Evolutionary conservation across 2,888 invertebrate genomes (phyloP), one percentile per base, ranked within the genome.

Genomic region (Stenichneumon culpator): DNA sequence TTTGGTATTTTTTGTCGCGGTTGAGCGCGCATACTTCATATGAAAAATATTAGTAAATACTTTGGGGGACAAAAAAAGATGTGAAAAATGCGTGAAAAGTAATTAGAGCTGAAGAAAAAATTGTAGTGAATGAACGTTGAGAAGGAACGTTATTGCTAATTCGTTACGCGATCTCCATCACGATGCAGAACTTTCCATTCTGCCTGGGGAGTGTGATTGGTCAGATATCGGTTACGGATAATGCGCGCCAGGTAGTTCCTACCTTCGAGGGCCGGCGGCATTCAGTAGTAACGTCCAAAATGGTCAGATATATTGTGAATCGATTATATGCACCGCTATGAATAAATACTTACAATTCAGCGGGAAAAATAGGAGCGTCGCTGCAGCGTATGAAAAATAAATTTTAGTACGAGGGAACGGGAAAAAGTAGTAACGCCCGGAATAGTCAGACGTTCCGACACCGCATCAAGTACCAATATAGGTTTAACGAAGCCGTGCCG

Each of bases 401-500:
- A 6, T 1, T 1, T 32, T 14, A 7, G 16, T 6, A 32, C 63
- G 1, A 0, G 32, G 3, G 4, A 11, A 32, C 32, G n/a, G 14
- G 28, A 32, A 6, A 7, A 7, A 63, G 63, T 63, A 63, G 63
- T 63, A 28, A 28, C n/a, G 39, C 1, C 14, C 39, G 4, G 16
- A 67, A 39, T 39, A 67, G 39, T 67, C 67, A 44, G 67, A 19
- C 63, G 63, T 6, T 9, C 7, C n/a, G 19, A 39, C 19, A n/a
- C n/a, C 36, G 11, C 7, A 39, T 39, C 11, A 9, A 65, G 36
- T 47, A 47, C 16, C 16, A 16, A 47, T 16, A 47, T 47, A 47
- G 1, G 3, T 47, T 47, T 22, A 39, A 19, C 11, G 0, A 19
- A 32, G 2, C 14, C 63, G 63, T 32, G 63, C 22, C 39, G 39